phyloP scores from a whole-genome alignment of 2,113 vertebrate genomes.

The Pteropus alecto region DNA sequence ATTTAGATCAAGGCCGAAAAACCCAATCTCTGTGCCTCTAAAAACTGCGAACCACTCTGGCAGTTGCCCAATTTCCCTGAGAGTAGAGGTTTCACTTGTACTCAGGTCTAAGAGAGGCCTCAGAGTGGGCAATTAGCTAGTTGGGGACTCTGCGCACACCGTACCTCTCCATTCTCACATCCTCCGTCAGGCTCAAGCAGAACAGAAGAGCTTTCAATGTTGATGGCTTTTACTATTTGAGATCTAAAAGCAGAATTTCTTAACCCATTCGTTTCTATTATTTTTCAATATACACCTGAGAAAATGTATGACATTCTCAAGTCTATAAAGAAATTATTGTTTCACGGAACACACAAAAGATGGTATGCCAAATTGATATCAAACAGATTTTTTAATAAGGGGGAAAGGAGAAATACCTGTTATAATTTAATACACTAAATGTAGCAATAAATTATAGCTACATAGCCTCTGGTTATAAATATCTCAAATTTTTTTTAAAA shows the following conservation, averaged over 20 bases:
- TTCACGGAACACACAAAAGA: not conserved
- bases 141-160: not conserved
- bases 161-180: not conserved
- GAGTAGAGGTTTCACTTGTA: not conserved
- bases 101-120: not conserved
- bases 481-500: not conserved
- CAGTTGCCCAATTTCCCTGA: not conserved
- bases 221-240: not conserved
- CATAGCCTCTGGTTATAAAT: not conserved
- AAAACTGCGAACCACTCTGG: not conserved
- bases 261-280: slow-evolving; percentile 3
- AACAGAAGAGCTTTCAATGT: slow-evolving; percentile 3
- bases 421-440: not conserved
- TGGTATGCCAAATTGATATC: not conserved
- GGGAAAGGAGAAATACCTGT: not conserved
- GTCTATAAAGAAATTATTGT: not conserved
- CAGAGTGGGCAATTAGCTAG: not conserved
- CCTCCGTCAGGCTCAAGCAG: not conserved
- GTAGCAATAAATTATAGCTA: not conserved
- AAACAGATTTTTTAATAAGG: not conserved
- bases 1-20: not conserved
- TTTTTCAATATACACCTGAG: not conserved
- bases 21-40: not conserved
- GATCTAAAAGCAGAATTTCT: not conserved
- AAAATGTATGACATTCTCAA: not conserved